Percentiles rank a stretch among this genome's conserved stretches.
These are phyloP conservation scores for Menidia beryllina DNA, from an alignment of 2,113 vertebrate species.

Conservation along the genomic window DNA sequence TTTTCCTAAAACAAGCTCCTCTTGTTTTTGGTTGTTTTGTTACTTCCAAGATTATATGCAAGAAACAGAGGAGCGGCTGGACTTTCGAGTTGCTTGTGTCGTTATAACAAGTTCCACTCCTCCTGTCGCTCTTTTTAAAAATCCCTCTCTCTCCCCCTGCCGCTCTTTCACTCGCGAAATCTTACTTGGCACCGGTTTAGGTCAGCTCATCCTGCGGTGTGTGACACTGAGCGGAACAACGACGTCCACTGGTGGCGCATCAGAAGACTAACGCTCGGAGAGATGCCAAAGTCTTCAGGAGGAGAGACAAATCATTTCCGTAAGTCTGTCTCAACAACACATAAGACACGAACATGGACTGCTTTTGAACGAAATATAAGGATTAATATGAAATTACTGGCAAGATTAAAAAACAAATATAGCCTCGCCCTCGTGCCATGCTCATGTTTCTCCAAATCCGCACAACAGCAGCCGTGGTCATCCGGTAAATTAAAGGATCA, in stretches of 20 bases:
- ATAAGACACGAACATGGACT: neutral
- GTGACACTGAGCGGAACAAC: constrained; percentile 82
- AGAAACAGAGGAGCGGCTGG: constrained; percentile 64
- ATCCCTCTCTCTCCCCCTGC: constrained; percentile 32
- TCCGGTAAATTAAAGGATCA: too few species aligned
- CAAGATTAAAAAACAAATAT: neutral
- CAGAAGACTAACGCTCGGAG: constrained; percentile 6
- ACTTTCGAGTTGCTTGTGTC: constrained; percentile 68
- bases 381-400: neutral
- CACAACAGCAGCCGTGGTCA: neutral
- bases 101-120: constrained; percentile 72
- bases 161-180: constrained; percentile 61
- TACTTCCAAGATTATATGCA: constrained; percentile 64
- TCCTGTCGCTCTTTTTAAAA: constrained; percentile 65
- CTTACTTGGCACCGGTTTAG: constrained; percentile 74
- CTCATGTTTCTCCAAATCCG: constrained; percentile 5
- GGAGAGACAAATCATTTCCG: neutral
- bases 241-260: constrained; percentile 85
- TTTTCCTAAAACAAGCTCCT: constrained; percentile 39
- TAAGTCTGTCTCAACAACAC: neutral
- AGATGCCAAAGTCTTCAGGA: neutral
- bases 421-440: neutral
- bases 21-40: constrained; percentile 55
- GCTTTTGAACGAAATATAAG: neutral
- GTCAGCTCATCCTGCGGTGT: constrained; percentile 80